A percentile compares a stretch with the other conserved stretches of the same genome.
Evolutionary conservation across 1,140 invertebrate genomes (phyloP).

Genomic region (Lasioglossum baleicum): DNA sequence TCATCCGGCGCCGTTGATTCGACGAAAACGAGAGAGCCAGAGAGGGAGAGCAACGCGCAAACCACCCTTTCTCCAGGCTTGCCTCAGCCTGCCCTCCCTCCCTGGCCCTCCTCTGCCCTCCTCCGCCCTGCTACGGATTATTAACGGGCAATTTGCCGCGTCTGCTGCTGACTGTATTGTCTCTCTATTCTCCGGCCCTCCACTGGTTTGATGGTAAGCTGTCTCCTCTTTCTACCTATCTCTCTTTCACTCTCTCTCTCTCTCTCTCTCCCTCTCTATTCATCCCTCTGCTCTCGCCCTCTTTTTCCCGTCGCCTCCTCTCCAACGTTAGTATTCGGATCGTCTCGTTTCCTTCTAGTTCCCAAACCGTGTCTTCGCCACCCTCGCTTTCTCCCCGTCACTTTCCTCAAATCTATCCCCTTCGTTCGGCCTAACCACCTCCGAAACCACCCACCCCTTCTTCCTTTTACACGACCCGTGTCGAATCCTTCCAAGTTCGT

Average conservation of each 20-base stretch:
- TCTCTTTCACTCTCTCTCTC: neutral
- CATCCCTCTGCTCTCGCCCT: slow-evolving; percentile 20
- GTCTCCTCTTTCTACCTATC: slow-evolving; percentile 23
- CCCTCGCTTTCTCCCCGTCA: slow-evolving; percentile 5
- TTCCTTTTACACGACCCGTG: slow-evolving; percentile 6
- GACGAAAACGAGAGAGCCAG: slow-evolving; percentile 54
- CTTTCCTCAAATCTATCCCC: slow-evolving; percentile 21
- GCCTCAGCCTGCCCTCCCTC: slow-evolving; percentile 18
- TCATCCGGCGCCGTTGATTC: slow-evolving; percentile 66
- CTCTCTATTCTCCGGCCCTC: slow-evolving; percentile 69
- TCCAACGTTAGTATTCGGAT: slow-evolving; percentile 36
- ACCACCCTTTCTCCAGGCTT: neutral
- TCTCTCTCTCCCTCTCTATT: slow-evolving; percentile 9
- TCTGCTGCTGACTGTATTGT: slow-evolving; percentile 79
- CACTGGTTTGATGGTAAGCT: slow-evolving; percentile 35
- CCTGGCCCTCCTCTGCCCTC: slow-evolving; percentile 51
- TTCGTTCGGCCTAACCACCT: neutral
- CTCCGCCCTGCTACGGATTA: slow-evolving; percentile 72
- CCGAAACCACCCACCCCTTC: neutral
- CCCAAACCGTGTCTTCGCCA: neutral
- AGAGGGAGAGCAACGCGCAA: slow-evolving; percentile 46
- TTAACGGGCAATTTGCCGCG: slow-evolving; percentile 79
- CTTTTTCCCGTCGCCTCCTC: slow-evolving; percentile 12
- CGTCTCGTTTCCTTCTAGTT: slow-evolving; percentile 18
- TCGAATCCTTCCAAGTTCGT: slow-evolving; percentile 57